phyloP scores from a whole-genome alignment of 92 coral and sea anemone species.

The Parazoanthus darwini region DNA sequence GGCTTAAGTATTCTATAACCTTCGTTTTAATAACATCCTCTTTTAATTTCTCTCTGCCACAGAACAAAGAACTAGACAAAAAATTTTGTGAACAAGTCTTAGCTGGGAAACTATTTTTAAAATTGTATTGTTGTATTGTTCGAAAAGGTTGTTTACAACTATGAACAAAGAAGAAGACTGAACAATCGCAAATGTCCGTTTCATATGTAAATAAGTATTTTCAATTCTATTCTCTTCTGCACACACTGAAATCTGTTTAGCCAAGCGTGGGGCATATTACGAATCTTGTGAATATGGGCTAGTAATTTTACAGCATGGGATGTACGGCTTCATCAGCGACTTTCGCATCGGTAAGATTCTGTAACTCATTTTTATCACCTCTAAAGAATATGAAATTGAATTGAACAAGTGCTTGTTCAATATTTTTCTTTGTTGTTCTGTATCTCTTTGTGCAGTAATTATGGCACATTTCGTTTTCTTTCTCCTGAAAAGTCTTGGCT shows the following conservation, averaged over 20 bases:
- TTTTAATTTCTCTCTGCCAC: too few species aligned
- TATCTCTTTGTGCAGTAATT: not conserved
- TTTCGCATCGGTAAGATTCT: slow-evolving; percentile 10
- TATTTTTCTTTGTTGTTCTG: too few species aligned
- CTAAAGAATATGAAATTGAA: not conserved
- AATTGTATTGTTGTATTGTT: not conserved
- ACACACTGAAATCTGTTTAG: not conserved
- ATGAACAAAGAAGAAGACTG: not conserved
- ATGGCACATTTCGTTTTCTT: not conserved
- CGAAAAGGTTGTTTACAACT: slow-evolving; percentile 8
- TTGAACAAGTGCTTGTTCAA: too few species aligned
- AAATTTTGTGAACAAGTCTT: not conserved
- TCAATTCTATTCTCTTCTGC: not conserved
- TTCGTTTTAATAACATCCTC: too few species aligned
- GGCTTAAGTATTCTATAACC: too few species aligned
- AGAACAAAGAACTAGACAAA: not conserved
- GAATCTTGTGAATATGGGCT: slow-evolving; percentile 17
- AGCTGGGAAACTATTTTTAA: slow-evolving; percentile 1
- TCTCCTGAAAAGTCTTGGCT: not conserved
- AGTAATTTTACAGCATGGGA: slow-evolving; percentile 10
- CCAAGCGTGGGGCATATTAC: not conserved
- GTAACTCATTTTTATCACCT: not conserved
- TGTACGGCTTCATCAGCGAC: slow-evolving; percentile 6
- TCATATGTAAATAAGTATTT: slow-evolving; percentile 7
- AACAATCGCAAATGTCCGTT: not conserved